Conservation (phyloP, 2,113 vertebrate genomes). For the Hemiprocne comata region DNA sequence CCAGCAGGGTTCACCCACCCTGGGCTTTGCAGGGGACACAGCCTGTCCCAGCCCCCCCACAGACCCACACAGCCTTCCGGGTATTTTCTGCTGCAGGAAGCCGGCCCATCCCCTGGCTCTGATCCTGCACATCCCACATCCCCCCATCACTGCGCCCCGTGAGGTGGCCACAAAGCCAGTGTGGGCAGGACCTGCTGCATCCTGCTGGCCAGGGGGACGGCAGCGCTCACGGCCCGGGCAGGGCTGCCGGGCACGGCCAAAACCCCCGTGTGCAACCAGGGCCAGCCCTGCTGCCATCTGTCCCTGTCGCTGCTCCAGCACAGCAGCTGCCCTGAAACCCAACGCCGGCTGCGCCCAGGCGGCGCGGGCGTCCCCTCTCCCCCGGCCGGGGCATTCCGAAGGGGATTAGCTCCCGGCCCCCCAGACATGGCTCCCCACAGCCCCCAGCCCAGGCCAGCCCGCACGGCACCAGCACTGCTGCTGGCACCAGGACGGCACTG, state of each 20-base stretch:
- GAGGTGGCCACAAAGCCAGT: accelerated
- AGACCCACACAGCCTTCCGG: constrained; percentile 2
- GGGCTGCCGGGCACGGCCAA: neutral
- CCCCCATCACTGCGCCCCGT: accelerated
- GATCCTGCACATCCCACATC: constrained; percentile 23
- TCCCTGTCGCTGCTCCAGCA: constrained; percentile 41
- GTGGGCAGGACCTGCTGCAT: neutral
- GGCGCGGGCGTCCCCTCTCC: neutral
- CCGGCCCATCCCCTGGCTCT: neutral
- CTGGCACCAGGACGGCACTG: accelerated
- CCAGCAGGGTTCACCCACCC: neutral
- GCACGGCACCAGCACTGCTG: neutral
- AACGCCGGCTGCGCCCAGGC: constrained; percentile 33
- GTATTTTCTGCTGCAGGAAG: constrained; percentile 52
- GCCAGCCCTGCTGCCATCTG: constrained; percentile 31
- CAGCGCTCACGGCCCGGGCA: neutral
- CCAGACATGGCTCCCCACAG: neutral
- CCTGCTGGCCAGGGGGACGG: accelerated
- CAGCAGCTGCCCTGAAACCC: constrained; percentile 66
- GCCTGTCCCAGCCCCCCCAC: neutral
- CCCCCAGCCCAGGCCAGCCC: neutral
- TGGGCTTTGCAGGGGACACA: neutral
- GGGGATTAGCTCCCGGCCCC: constrained; percentile 13
- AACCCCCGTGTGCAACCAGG: neutral
- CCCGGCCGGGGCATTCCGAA: constrained; percentile 17